A percentile compares a stretch with the other conserved stretches of the same genome.
Evolutionary conservation across 2,888 invertebrate genomes (phyloP).

Genomic region (Alcis repandata): DNA sequence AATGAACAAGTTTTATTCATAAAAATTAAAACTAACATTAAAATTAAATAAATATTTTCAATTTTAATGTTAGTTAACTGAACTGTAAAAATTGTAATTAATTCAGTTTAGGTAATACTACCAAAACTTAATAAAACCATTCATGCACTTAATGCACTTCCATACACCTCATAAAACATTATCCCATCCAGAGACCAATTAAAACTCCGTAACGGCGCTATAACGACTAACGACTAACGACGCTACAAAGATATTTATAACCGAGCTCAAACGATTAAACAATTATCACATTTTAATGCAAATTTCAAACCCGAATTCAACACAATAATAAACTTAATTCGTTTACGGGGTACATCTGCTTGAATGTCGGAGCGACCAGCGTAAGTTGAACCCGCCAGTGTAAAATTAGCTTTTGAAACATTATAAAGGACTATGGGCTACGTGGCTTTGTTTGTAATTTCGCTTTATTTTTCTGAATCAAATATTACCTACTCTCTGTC

Average conservation of each 20-base stretch:
- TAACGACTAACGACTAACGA: constrained; percentile 16
- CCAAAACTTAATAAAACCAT: background rate
- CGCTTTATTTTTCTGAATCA: too few species aligned
- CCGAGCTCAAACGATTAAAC: constrained; percentile 65
- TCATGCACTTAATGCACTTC: background rate
- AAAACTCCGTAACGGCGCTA: constrained; percentile 33
- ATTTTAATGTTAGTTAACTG: too few species aligned
- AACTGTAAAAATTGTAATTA: too few species aligned
- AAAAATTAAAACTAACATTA: too few species aligned
- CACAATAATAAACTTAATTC: constrained; percentile 74
- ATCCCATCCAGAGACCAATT: constrained; percentile 13
- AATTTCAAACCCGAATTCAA: constrained; percentile 62
- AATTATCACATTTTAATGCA: constrained; percentile 80
- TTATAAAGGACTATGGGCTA: background rate
- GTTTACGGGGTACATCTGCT: constrained; percentile 67
- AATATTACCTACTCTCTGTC: too few species aligned
- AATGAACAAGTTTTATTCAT: too few species aligned
- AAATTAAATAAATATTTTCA: too few species aligned
- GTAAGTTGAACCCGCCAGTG: constrained; percentile 58
- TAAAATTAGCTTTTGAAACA: background rate
- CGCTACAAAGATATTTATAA: constrained; percentile 36
- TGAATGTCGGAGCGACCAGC: constrained; percentile 48
- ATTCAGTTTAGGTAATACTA: too few species aligned
- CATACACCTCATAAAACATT: constrained; percentile 22
- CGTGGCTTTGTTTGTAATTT: background rate